phyloP scores from a whole-genome alignment of 2,113 vertebrate genomes.

The Motacilla alba region DNA sequence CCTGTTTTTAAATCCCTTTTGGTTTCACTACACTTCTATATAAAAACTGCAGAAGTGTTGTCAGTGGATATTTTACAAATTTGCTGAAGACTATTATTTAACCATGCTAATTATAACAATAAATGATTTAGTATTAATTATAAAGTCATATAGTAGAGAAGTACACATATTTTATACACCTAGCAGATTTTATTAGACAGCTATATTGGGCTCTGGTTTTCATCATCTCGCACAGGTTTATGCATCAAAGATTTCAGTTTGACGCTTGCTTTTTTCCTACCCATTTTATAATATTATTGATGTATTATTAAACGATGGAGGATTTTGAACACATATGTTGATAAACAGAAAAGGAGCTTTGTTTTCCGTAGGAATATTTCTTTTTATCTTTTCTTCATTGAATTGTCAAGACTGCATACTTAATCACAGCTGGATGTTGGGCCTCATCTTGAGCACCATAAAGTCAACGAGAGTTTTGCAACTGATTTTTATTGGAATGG shows the following conservation, averaged over 20 bases:
- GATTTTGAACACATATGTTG: slow-evolving; percentile 43
- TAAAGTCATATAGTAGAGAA: background rate
- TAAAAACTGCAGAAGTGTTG: background rate
- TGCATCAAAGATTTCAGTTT: slow-evolving; percentile 43
- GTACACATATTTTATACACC: background rate
- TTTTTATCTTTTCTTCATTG: slow-evolving; percentile 44
- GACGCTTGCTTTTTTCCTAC: background rate
- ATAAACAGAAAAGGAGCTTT: slow-evolving; percentile 43
- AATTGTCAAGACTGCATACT: slow-evolving; percentile 13
- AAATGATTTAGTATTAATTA: background rate
- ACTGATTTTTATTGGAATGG: slow-evolving; percentile 44
- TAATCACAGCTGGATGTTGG: slow-evolving; percentile 28
- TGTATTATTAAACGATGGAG: slow-evolving; percentile 63
- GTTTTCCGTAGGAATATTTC: slow-evolving; percentile 15
- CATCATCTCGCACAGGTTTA: background rate
- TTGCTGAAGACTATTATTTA: background rate
- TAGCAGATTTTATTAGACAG: slow-evolving; percentile 35
- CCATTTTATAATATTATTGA: slow-evolving; percentile 47
- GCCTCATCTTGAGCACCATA: background rate
- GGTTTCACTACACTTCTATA: background rate
- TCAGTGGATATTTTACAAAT: background rate
- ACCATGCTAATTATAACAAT: background rate
- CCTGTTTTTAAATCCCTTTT: background rate
- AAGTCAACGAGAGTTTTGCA: slow-evolving; percentile 21
- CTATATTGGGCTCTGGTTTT: slow-evolving; percentile 24